Evolutionary conservation across 2,113 vertebrate genomes (phyloP).

Genomic region (Ginglymostoma cirratum): DNA sequence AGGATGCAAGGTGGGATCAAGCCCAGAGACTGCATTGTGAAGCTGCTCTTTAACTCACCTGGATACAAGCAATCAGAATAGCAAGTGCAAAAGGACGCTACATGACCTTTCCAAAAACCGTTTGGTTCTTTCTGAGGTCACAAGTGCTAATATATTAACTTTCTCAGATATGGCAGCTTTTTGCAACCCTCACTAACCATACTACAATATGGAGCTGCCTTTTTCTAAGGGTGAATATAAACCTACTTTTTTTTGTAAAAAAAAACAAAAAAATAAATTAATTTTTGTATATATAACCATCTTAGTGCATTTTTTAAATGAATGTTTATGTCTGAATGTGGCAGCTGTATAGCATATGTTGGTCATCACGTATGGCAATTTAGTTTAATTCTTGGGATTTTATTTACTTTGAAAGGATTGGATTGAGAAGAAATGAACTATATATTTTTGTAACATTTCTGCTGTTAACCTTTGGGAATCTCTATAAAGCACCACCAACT

Average conservation of each 20-base stretch:
- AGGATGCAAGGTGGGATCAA: conserved; percentile 41
- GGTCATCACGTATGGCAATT: conserved; percentile 73
- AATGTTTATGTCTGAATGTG: conserved; percentile 75
- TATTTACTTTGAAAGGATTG: conserved; percentile 59
- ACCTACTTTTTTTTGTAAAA: conserved; percentile 56
- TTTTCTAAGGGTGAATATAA: conserved; percentile 50
- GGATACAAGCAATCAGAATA: conserved; percentile 47
- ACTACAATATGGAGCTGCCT: conserved; percentile 55
- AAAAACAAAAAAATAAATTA: conserved; percentile 57
- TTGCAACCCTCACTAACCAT: conserved; percentile 57
- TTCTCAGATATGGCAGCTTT: conserved; percentile 61
- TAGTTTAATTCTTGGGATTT: conserved; percentile 90
- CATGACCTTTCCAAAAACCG: conserved; percentile 38
- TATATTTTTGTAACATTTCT: conserved; percentile 52
- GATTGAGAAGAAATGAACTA: conserved; percentile 48
- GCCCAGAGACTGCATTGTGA: conserved; percentile 48
- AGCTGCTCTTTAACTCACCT: conserved; percentile 46
- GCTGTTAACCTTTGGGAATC: conserved; percentile 52
- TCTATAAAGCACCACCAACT: conserved; percentile 39
- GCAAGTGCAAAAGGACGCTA: conserved; percentile 43
- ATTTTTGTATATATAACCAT: conserved; percentile 79
- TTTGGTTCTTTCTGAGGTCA: conserved; percentile 50
- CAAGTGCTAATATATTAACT: conserved; percentile 63
- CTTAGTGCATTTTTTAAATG: conserved; percentile 70
- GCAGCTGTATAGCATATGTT: conserved; percentile 69